These are phyloP conservation scores for Nothocercus nigrocapillus DNA, from an alignment of 2,113 vertebrate species.

Conservation along the genomic window DNA sequence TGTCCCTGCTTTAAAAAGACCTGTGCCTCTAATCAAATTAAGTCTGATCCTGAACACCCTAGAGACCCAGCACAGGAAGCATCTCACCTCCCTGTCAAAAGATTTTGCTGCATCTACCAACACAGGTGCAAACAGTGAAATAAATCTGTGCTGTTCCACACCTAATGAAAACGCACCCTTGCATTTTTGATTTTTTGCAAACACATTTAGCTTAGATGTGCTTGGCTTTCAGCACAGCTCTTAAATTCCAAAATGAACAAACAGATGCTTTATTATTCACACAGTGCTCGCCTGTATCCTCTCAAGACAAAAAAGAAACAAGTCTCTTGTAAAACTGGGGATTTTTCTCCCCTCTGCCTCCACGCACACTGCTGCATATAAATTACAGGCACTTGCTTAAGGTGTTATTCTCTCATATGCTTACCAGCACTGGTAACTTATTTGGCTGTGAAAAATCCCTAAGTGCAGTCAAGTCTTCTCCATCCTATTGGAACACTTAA, in stretches of 20 bases:
- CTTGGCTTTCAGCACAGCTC: background rate
- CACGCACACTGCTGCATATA: background rate
- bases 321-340: background rate
- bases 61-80: background rate
- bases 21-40: background rate
- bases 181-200: background rate
- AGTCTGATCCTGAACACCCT: background rate
- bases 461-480: background rate
- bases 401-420: background rate
- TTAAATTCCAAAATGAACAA: background rate
- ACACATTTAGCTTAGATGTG: background rate
- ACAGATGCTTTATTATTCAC: background rate
- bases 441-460: background rate
- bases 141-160: slow-evolving; percentile 13
- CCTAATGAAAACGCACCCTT: background rate
- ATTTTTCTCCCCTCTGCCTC: background rate
- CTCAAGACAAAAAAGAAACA: background rate
- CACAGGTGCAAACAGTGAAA: background rate
- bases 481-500: background rate
- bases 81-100: background rate
- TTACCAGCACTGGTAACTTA: background rate
- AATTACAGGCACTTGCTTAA: background rate
- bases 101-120: slow-evolving; percentile 16
- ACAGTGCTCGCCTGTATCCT: background rate
- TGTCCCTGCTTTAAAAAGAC: slow-evolving; percentile 21